Conservation (phyloP, 2,797 vertebrate species). For the Oreochromis mossambicus region DNA sequence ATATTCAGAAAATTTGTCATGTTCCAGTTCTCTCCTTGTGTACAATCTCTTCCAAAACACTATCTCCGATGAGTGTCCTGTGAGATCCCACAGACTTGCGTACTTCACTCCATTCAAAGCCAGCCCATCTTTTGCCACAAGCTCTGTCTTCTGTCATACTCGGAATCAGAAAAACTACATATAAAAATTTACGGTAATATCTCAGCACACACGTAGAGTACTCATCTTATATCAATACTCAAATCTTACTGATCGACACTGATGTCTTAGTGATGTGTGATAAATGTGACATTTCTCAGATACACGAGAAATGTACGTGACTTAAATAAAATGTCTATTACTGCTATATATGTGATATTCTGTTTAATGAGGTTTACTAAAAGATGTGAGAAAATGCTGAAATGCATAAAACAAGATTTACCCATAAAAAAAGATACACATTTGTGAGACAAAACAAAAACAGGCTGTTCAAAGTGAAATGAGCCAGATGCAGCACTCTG, state of each 20-base stretch:
- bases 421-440: background rate
- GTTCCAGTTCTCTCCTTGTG: background rate
- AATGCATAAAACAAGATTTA: background rate
- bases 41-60: background rate
- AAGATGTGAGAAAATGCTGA: background rate
- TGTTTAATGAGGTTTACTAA: background rate
- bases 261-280: background rate
- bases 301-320: background rate
- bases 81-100: background rate
- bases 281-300: background rate
- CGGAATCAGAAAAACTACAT: background rate
- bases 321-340: background rate
- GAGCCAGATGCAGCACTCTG: background rate
- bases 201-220: background rate
- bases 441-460: background rate
- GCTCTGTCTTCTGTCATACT: background rate
- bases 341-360: background rate
- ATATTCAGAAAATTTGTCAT: background rate
- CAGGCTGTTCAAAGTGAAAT: background rate
- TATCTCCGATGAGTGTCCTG: accelerated
- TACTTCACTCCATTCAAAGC: background rate
- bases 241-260: background rate
- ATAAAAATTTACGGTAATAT: background rate
- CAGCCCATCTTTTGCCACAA: background rate
- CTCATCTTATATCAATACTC: background rate